A percentile compares a stretch with the other conserved stretches of the same genome.
Conservation (phyloP, 2,888 invertebrate species). For the Cantharis rustica region DNA sequence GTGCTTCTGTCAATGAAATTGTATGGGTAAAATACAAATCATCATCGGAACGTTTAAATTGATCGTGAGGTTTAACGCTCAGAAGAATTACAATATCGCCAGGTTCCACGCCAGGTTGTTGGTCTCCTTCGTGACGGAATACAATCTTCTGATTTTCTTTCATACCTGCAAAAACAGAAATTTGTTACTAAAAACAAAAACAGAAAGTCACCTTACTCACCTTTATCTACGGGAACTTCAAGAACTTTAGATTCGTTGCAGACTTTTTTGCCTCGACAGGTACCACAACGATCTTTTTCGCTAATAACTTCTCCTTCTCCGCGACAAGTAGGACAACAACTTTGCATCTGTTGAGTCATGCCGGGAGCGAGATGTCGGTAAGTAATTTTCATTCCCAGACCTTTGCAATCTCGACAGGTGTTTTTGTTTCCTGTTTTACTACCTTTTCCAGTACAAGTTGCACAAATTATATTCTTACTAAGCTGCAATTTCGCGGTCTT, state of each 20-base stretch:
- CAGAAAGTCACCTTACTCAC: conserved; percentile 46
- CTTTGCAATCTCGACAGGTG: conserved; percentile 75
- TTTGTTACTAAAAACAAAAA: not conserved
- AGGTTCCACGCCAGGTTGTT: conserved; percentile 81
- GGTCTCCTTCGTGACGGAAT: conserved; percentile 89
- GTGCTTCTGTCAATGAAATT: conserved; percentile 82
- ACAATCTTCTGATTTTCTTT: conserved; percentile 82
- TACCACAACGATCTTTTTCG: conserved; percentile 81
- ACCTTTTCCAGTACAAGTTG: conserved; percentile 76
- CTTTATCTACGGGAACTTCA: conserved; percentile 88
- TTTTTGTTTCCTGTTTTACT: conserved; percentile 71
- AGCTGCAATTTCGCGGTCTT: conserved; percentile 82
- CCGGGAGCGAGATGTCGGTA: conserved; percentile 71
- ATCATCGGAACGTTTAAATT: conserved; percentile 77
- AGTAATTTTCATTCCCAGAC: conserved; percentile 75
- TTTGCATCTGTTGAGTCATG: conserved; percentile 68
- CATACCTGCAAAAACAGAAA: conserved; percentile 60
- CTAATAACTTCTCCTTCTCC: conserved; percentile 75
- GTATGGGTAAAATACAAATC: conserved; percentile 76
- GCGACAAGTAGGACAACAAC: conserved; percentile 66
- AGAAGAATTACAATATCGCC: conserved; percentile 90
- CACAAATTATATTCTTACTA: conserved; percentile 81
- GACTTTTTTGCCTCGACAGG: conserved; percentile 84
- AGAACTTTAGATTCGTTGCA: conserved; percentile 81
- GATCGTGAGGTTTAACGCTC: conserved; percentile 78